phyloP scores from a whole-genome alignment of 2,113 vertebrate species.

The Macrotus californicus region DNA sequence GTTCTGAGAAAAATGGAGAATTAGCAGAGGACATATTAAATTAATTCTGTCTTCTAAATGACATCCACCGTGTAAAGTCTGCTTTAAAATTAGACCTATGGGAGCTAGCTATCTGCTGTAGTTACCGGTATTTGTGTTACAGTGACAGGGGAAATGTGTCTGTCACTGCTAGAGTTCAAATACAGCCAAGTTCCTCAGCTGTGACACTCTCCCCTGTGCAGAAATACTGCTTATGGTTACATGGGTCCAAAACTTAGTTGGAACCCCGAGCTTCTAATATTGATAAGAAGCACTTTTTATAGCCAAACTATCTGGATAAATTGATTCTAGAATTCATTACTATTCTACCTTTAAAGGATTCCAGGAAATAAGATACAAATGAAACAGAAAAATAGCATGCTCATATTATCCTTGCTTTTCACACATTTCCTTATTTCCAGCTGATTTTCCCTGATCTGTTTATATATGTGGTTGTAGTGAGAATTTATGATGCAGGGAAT shows the following conservation, averaged over 20 bases:
- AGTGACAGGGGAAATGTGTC: background rate
- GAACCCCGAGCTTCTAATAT: background rate
- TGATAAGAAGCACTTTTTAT: background rate
- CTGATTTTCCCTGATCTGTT: background rate
- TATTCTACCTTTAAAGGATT: background rate
- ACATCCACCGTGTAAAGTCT: background rate
- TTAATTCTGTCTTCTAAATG: background rate
- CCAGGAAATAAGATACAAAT: background rate
- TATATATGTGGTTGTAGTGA: background rate
- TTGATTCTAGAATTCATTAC: background rate
- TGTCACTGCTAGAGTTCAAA: background rate
- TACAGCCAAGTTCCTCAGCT: background rate
- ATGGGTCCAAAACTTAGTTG: background rate
- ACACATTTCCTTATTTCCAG: background rate
- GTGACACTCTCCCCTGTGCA: background rate
- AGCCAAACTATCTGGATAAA: slow-evolving; percentile 2
- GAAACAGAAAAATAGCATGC: background rate
- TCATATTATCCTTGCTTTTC: background rate
- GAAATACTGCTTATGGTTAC: background rate
- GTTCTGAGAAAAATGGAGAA: background rate
- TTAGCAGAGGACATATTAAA: background rate
- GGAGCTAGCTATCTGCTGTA: background rate
- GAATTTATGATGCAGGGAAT: slow-evolving; percentile 7
- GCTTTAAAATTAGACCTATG: background rate
- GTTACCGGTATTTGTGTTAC: background rate